Base-by-base conservation (phyloP, 2,113 vertebrate species). In the Zeus faber region DNA sequence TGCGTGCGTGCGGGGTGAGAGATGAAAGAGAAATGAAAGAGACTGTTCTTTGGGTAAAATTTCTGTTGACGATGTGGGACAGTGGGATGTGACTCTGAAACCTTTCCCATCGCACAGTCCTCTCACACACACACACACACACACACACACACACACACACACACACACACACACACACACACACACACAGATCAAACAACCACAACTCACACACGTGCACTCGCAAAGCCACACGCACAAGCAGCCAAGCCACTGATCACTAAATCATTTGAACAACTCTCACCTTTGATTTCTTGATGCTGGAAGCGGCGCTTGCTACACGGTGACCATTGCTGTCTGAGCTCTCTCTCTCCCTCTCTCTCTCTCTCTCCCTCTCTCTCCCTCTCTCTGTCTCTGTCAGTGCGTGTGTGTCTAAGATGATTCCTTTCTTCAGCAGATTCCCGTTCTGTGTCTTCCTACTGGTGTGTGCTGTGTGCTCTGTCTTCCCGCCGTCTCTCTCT, bases 271-370 rank as follows among this genome's bases (percentile, higher is more conserved):
- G 10, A 46, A 56, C 71, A 76, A 65, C 63, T 62, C 83, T 85
- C 68, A 87, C 85, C 85, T 84, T 79, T 50, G 69, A 74, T 74
- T 22, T 68, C 10, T 73, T 55, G 44, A 11, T 57, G 56, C 40
- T 79, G 51, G 22, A 48, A 57, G 60, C 45, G n/a, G n/a, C n/a
- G n/a, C n/a, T n/a, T 64, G 52, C 44, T 61, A 35, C 51, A 58
- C 60, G 60, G 58, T 58, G 51, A 49, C 60, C 33, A 53, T 48
- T 64, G 66, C 54, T 46, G 60, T 64, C 46, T 6, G 39, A 64
- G 31, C 57, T 65, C 11, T 37, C 10, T 37, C 5, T 14, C 33
- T 14, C n/a, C n/a, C n/a, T n/a, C n/a, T n/a, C n/a, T n/a, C n/a
- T n/a, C n/a, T n/a, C n/a, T n/a, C n/a, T n/a, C n/a, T n/a, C n/a